These are phyloP conservation scores for Nothura maculosa DNA, from an alignment of 2,797 vertebrate genomes.

Conservation along the genomic window DNA sequence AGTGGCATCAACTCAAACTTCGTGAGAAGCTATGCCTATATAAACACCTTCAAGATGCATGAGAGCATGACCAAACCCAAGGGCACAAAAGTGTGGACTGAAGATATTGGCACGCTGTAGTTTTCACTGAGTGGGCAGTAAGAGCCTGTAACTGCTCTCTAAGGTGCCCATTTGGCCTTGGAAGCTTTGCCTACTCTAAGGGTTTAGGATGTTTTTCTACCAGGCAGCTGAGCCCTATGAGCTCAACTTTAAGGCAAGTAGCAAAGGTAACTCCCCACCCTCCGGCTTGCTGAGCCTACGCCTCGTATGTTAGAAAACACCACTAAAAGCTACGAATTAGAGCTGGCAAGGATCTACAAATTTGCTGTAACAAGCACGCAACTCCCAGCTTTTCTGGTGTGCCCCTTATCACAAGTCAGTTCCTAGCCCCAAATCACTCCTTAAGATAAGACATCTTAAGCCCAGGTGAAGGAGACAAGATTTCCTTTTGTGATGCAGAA, in stretches of 20 bases:
- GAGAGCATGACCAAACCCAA: neutral
- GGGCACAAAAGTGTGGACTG: neutral
- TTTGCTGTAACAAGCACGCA: neutral
- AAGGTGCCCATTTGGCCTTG: neutral
- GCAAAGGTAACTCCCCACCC: conserved; percentile 18
- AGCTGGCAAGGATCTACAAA: neutral
- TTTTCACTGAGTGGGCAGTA: neutral
- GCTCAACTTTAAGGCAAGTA: conserved; percentile 53
- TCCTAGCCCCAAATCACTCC: neutral
- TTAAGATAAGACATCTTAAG: neutral
- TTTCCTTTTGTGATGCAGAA: neutral
- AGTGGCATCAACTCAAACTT: conserved; percentile 17
- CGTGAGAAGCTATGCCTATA: neutral
- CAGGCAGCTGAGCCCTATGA: neutral
- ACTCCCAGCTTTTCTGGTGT: neutral
- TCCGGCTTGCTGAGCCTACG: neutral
- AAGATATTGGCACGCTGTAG: neutral
- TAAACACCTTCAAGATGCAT: conserved; percentile 1
- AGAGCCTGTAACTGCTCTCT: neutral
- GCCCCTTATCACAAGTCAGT: neutral
- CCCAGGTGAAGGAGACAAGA: neutral
- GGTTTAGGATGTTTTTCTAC: neutral
- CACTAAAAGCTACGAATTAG: neutral
- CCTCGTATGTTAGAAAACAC: neutral
- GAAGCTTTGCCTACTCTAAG: neutral